Base-by-base conservation (phyloP, 1,140 invertebrate species). In the Drosophila kurseongensis region DNA sequence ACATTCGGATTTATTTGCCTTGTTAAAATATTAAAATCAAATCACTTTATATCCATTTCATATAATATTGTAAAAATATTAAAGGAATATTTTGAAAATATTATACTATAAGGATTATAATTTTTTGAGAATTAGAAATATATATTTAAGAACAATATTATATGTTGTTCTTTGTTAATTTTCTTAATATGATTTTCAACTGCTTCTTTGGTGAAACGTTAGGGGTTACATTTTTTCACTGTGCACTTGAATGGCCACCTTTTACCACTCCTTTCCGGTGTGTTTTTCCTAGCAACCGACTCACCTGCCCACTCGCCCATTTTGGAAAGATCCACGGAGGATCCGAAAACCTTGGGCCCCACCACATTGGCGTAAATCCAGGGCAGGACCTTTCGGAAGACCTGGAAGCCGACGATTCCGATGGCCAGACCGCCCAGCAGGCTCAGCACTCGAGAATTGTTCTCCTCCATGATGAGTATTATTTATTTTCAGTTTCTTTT, bases 241-340 rank as follows among this genome's bases (percentile, higher is more conserved):
- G 60, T 23, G 62, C 71, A 67, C 45, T 41, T 8, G n/a, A 47
- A 61, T 36, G 16, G 40, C 27, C 45, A 29, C 47, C 23, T 12
- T 42, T 57, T 60, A 51, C 65, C 66, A 55, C 29, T 51, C 29
- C 29, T 16, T 51, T 35, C 29, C n/a, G 29, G 29, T 9, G n/a
- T 51, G 32, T 51, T 8, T 35, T 8, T 14, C 29, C 5, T 51
- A 10, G 48, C 48, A 32, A 50, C 48, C n/a, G 14, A 93, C 93
- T 92, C 85, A 93, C 93, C 92, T 77, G 93, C 93, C 93, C 93
- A 94, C 76, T 91, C 89, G 69, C 93, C 93, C 65, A 92, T 89
- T 50, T 91, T 72, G 61, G 91, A 75, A 1, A 94, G 75, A 74
- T 94, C 81, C 4, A 93, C 88, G 5, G 78, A 75, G 56, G 92